Base-by-base conservation (phyloP, 92 coral and sea anemone genomes). In the Epizoanthus fatuus region DNA sequence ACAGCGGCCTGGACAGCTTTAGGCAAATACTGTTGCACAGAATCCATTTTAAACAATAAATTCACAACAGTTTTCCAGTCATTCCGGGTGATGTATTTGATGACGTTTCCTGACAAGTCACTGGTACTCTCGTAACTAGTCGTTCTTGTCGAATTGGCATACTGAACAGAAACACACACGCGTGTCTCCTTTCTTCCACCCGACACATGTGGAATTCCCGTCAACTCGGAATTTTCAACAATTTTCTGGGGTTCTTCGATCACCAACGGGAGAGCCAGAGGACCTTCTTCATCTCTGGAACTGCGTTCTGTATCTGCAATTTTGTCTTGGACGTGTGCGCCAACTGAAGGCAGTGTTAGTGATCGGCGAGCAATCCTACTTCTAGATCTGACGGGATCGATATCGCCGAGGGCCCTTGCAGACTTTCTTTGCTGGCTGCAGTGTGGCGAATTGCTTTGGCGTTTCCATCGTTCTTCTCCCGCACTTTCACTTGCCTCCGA, bases 11-110 rank as follows among this genome's bases (percentile, higher is more conserved):
- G 55, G 11, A 79, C 35, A 13, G 72, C 84, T 51, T 63, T 68
- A 13, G 68, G 72, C 57, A 79, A 68, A 63, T 79, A 62, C 56
- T 72, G 85, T 32, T 40, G 63, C 49, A 56, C 85, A 44, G 56
- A 68, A 8, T 80, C 85, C 56, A 80, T 70, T 64, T 64, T 58
- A 47, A 80, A 80, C 17, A 80, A 44, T 70, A 51, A 68, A 37
- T 82, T 82, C 17, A 55, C 79, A 32, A 68, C 77, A 67, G 59
- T 72, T 54, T 68, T 59, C 77, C 86, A 81, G 72, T 81, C 74
- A 45, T 67, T 72, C 77, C 45, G 76, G 47, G 63, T 10, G 66
- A 68, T 81, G 62, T 63, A 40, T 68, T 59, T 79, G 13, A 79
- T 79, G 1, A 79, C 35, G 40, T 68, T 79, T 13, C 74, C 74